A percentile compares a stretch with the other conserved stretches of the same genome.
Conservation (phyloP, 2,797 vertebrate genomes). For the Brachyrhaphis roseni region DNA sequence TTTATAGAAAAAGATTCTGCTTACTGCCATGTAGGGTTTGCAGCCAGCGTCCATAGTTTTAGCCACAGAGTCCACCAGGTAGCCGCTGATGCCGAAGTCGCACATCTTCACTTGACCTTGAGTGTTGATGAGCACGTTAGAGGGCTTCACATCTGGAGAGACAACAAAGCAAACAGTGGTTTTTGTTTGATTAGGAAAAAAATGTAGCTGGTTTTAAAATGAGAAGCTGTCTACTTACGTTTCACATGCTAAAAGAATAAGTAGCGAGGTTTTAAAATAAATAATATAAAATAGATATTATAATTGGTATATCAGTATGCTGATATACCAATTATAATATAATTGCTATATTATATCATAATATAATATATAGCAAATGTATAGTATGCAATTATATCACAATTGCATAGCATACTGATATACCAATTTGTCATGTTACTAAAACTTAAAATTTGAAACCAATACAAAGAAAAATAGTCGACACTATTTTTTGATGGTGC, state of each 20-base stretch:
- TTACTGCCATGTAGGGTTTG: slow-evolving; percentile 98
- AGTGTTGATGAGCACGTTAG: slow-evolving; percentile 96
- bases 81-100: slow-evolving; percentile 97
- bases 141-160: slow-evolving; percentile 90
- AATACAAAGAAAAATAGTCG: too few species aligned
- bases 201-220: background rate
- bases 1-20: slow-evolving; percentile 40
- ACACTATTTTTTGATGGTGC: too few species aligned
- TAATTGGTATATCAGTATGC: background rate
- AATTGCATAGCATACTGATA: too few species aligned
- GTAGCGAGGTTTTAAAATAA: background rate
- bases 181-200: background rate
- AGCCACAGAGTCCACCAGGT: slow-evolving; percentile 95
- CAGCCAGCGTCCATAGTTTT: slow-evolving; percentile 98
- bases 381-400: too few species aligned
- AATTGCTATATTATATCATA: too few species aligned
- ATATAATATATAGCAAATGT: too few species aligned
- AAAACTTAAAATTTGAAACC: too few species aligned
- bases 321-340: too few species aligned
- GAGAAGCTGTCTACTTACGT: background rate
- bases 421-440: too few species aligned
- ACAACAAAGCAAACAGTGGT: background rate
- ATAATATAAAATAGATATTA: background rate
- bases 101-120: slow-evolving; percentile 99
- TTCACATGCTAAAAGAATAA: background rate